Evolutionary conservation across 1,140 invertebrate genomes (phyloP).

Genomic region (Dendroctonus ponderosae): DNA sequence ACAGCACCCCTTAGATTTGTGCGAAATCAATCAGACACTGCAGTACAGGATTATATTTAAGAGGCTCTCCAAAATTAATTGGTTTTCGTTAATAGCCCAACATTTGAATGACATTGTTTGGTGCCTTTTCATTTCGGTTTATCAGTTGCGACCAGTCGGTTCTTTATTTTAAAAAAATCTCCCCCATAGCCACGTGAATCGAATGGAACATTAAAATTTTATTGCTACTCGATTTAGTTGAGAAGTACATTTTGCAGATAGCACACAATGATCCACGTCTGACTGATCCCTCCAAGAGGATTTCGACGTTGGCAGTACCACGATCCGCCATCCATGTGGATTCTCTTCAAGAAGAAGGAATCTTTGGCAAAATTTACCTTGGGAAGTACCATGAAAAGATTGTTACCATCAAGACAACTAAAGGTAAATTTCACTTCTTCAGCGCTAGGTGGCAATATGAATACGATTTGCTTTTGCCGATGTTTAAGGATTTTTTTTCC

Average conservation of each 20-base stretch:
- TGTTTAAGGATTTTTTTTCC: too few relatives aligned
- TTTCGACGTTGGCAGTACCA: slow-evolving; percentile 64
- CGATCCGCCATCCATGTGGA: slow-evolving; percentile 64
- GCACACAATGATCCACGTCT: slow-evolving; percentile 46
- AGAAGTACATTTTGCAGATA: slow-evolving; percentile 35
- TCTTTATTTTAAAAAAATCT: not conserved
- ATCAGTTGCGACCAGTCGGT: slow-evolving; percentile 13
- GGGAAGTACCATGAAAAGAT: slow-evolving; percentile 73
- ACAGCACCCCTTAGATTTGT: slow-evolving; percentile 25
- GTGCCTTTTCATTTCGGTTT: slow-evolving; percentile 11
- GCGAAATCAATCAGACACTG: slow-evolving; percentile 31
- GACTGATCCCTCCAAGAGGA: slow-evolving; percentile 64
- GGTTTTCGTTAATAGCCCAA: slow-evolving; percentile 9
- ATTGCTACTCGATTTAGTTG: too few relatives aligned
- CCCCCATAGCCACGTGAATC: too few relatives aligned
- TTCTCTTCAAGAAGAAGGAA: slow-evolving; percentile 72
- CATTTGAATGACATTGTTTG: slow-evolving; percentile 10
- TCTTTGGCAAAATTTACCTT: slow-evolving; percentile 77
- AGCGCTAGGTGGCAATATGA: slow-evolving; percentile 3
- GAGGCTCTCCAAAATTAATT: slow-evolving; percentile 24
- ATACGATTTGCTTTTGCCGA: too few relatives aligned
- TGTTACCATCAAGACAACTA: slow-evolving; percentile 82
- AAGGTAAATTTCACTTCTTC: slow-evolving; percentile 57
- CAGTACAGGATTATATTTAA: slow-evolving; percentile 25
- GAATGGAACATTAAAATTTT: too few relatives aligned